Conservation (phyloP, 2,797 vertebrate genomes). For the Melanotaenia nigrans region DNA sequence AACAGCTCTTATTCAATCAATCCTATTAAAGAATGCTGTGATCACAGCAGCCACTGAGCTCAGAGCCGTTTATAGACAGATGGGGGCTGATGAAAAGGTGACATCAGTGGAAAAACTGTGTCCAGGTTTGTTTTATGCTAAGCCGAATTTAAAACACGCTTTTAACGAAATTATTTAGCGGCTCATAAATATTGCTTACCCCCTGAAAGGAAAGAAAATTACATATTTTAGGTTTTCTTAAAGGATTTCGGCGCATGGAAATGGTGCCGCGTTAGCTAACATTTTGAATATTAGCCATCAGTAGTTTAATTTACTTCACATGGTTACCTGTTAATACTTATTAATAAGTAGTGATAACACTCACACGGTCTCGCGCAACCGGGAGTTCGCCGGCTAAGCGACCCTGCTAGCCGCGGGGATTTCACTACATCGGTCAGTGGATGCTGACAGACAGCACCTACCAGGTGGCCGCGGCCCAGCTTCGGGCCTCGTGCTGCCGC, state of each 20-base stretch:
- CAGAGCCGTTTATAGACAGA: not conserved
- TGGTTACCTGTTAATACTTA: too few species aligned
- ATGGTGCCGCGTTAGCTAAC: not conserved
- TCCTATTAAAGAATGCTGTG: not conserved
- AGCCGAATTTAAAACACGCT: conserved; percentile 11
- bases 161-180: fast-evolving
- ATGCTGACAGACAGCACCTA: conserved; percentile 18
- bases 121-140: not conserved
- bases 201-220: fast-evolving
- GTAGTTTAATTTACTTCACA: too few species aligned
- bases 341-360: too few species aligned
- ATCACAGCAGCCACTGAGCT: not conserved
- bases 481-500: conserved; percentile 1
- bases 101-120: not conserved
- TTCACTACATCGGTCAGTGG: not conserved
- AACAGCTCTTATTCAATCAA: not conserved
- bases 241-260: not conserved
- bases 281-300: fast-evolving
- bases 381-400: conserved; percentile 19
- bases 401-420: not conserved
- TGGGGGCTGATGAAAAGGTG: not conserved
- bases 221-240: not conserved
- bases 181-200: fast-evolving
- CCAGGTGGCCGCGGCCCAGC: conserved; percentile 27
- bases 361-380: fast-evolving